Percentiles rank a stretch among this genome's conserved stretches.
Conservation (phyloP, 1,140 invertebrate species). For the Brachionus manjavacas region DNA sequence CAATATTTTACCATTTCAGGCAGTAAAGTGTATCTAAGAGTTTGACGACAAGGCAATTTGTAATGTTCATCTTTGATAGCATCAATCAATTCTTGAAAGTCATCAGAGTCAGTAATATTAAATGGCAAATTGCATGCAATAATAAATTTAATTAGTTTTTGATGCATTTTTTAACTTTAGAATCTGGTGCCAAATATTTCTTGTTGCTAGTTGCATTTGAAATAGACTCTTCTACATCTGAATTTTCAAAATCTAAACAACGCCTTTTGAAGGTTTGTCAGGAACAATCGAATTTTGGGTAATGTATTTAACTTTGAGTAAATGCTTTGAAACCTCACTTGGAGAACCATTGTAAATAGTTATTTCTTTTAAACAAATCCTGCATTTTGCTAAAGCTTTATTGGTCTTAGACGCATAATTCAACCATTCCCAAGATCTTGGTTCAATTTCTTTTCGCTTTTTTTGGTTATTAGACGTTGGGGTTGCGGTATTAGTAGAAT, state of each 20-base stretch:
- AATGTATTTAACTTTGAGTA: not conserved
- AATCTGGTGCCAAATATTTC: not conserved
- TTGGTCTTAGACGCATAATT: not conserved
- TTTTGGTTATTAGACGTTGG: slow-evolving; percentile 7
- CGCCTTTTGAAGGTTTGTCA: not conserved
- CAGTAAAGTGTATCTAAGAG: not conserved
- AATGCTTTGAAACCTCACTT: not conserved
- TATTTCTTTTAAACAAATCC: not conserved
- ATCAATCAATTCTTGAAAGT: not conserved
- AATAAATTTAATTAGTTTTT: not conserved
- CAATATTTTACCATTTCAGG: not conserved
- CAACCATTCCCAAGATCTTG: slow-evolving; percentile 19
- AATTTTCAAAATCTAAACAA: slow-evolving; percentile 1
- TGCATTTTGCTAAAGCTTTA: not conserved
- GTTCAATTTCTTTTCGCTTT: not conserved
- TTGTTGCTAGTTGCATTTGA: not conserved
- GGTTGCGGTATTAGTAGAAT: not conserved
- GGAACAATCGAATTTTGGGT: not conserved
- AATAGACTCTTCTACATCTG: not conserved
- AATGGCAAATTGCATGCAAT: not conserved
- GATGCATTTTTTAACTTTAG: not conserved
- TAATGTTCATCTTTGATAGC: not conserved
- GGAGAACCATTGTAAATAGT: not conserved
- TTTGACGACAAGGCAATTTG: not conserved
- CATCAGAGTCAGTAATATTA: not conserved